These are phyloP conservation scores for Leptura quadrifasciata DNA, from an alignment of 2,888 invertebrate species.

Conservation along the genomic window DNA sequence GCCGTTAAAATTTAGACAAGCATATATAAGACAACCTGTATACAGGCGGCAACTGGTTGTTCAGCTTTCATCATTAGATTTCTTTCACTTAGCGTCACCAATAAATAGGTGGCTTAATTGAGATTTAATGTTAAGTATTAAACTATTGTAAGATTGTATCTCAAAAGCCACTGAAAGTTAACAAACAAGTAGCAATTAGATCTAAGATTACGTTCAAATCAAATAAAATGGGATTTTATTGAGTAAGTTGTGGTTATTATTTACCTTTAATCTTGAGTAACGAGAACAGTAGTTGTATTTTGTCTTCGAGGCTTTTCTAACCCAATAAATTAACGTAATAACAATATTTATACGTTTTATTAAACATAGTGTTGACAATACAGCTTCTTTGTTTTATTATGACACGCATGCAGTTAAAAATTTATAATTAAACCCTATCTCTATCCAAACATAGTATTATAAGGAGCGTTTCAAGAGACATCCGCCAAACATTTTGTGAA, in stretches of 20 bases:
- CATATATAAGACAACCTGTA: neutral
- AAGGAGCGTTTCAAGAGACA: too few species aligned
- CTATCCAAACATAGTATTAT: too few species aligned
- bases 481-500: too few species aligned
- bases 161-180: neutral
- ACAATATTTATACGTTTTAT: neutral
- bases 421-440: too few species aligned
- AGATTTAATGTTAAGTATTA: slow-evolving; percentile 23
- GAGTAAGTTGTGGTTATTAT: neutral
- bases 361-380: too few species aligned
- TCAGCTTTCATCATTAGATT: slow-evolving; percentile 14
- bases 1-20: too few species aligned
- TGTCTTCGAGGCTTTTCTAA: neutral
- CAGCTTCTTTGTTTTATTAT: too few species aligned
- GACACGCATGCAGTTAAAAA: too few species aligned
- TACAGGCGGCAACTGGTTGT: neutral
- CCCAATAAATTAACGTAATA: neutral
- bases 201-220: neutral
- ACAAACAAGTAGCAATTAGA: slow-evolving; percentile 4
- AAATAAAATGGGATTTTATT: slow-evolving; percentile 3
- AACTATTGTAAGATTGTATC: slow-evolving; percentile 7
- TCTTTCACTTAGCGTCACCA: slow-evolving; percentile 7
- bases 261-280: neutral
- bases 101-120: slow-evolving; percentile 23
- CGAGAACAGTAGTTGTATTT: slow-evolving; percentile 2